Evolutionary conservation across 2,888 invertebrate species (phyloP).

Genomic region (Erynnis tages): DNA sequence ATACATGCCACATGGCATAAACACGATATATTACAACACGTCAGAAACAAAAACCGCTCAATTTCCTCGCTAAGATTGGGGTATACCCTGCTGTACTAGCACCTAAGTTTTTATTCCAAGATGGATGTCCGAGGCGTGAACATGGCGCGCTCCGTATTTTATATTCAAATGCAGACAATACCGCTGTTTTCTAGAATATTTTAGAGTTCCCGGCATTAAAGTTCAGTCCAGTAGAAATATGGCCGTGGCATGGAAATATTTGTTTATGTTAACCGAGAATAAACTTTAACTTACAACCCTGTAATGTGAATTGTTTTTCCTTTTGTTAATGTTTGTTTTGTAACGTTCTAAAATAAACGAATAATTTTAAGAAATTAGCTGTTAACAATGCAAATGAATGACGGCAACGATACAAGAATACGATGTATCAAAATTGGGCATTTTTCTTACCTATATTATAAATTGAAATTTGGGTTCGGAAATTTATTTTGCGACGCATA

Average conservation of each 20-base stretch:
- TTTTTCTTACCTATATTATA: too few relatives aligned
- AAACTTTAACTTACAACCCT: not conserved
- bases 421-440: too few relatives aligned
- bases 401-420: too few relatives aligned
- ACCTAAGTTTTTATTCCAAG: slow-evolving; percentile 21
- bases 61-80: not conserved
- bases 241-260: slow-evolving; percentile 1
- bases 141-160: slow-evolving; percentile 20
- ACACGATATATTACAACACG: not conserved
- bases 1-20: too few relatives aligned
- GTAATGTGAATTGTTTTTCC: not conserved
- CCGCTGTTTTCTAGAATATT: slow-evolving; percentile 15
- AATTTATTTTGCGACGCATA: too few relatives aligned
- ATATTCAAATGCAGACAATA: slow-evolving; percentile 28
- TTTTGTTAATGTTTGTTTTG: too few relatives aligned
- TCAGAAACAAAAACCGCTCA: slow-evolving; percentile 2
- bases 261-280: not conserved
- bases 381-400: too few relatives aligned
- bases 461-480: too few relatives aligned
- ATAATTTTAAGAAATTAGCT: too few relatives aligned
- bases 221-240: too few relatives aligned
- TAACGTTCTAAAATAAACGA: too few relatives aligned
- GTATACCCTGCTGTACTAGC: not conserved
- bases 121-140: slow-evolving; percentile 31
- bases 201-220: slow-evolving; percentile 3